Conservation (phyloP, 2,113 vertebrate species). For the Notiomystis cincta region DNA sequence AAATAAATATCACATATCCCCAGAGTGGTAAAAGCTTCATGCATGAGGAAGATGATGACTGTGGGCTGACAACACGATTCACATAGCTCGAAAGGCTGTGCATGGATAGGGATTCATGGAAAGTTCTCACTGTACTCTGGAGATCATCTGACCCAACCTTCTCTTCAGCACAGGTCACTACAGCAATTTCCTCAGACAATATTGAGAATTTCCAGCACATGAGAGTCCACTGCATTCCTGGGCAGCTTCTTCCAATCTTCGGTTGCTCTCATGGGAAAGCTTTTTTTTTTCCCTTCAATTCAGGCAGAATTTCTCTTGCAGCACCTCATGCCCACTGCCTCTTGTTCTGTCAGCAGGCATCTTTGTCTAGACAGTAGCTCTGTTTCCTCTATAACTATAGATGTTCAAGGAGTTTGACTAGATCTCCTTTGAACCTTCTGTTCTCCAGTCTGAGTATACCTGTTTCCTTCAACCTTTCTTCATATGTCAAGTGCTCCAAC, state of each 20-base stretch:
- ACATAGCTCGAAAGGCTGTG: background rate
- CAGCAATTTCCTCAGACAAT: background rate
- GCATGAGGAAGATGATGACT: background rate
- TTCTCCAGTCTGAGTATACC: background rate
- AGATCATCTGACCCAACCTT: background rate
- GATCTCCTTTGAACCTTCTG: background rate
- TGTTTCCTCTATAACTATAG: background rate
- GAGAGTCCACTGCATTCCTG: background rate
- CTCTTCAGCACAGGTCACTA: background rate
- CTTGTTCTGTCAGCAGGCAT: background rate
- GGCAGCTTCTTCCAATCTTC: background rate
- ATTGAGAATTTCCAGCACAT: background rate
- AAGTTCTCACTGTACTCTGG: background rate
- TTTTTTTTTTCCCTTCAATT: background rate
- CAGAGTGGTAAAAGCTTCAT: background rate
- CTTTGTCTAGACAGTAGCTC: background rate
- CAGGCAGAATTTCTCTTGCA: background rate
- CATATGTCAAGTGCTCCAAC: background rate
- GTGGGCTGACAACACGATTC: background rate
- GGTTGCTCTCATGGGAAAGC: background rate
- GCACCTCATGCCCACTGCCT: background rate
- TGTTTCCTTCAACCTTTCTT: background rate
- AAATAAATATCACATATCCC: background rate
- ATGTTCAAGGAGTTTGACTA: background rate
- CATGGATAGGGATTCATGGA: background rate